Conservation (phyloP, 1,140 invertebrate species). For the Tyrophagus putrescentiae region DNA sequence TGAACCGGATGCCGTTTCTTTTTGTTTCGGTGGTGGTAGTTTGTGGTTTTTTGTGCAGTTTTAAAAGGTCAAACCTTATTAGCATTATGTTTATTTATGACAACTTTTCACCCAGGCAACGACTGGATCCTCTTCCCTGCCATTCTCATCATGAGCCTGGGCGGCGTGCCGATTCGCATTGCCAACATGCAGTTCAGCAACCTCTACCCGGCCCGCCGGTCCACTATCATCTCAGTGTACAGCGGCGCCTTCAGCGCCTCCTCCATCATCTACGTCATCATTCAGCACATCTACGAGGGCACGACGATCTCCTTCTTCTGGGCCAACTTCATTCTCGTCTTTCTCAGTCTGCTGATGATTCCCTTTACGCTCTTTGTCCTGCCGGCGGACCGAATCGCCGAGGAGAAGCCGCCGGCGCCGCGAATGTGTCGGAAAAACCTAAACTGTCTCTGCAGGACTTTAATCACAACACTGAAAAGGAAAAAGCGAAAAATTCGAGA, state of each 20-base stretch:
- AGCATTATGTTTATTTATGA: too few species aligned
- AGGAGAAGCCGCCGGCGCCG: too few species aligned
- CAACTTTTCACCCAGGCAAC: neutral
- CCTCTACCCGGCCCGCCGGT: slow-evolving; percentile 25
- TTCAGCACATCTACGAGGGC: slow-evolving; percentile 26
- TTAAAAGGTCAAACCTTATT: too few species aligned
- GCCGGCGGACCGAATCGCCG: slow-evolving; percentile 20
- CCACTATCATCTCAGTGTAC: slow-evolving; percentile 28
- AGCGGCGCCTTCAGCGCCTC: slow-evolving; percentile 28
- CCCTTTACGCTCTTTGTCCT: slow-evolving; percentile 27
- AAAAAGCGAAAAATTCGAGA: too few species aligned
- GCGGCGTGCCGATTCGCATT: slow-evolving; percentile 27
- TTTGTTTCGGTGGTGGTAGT: too few species aligned
- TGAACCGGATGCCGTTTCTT: too few species aligned
- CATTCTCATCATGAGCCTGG: slow-evolving; percentile 24
- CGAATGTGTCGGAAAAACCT: neutral
- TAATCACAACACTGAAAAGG: too few species aligned
- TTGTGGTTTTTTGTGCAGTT: too few species aligned
- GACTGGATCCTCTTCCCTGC: slow-evolving; percentile 26
- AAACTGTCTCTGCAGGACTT: neutral
- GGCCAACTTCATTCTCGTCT: slow-evolving; percentile 23
- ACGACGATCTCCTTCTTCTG: slow-evolving; percentile 24
- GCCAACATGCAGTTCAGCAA: slow-evolving; percentile 29
- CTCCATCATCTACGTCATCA: slow-evolving; percentile 26
- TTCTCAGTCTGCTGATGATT: slow-evolving; percentile 24